Base-by-base conservation (phyloP, 2,113 vertebrate species). In the Zootoca vivipara region DNA sequence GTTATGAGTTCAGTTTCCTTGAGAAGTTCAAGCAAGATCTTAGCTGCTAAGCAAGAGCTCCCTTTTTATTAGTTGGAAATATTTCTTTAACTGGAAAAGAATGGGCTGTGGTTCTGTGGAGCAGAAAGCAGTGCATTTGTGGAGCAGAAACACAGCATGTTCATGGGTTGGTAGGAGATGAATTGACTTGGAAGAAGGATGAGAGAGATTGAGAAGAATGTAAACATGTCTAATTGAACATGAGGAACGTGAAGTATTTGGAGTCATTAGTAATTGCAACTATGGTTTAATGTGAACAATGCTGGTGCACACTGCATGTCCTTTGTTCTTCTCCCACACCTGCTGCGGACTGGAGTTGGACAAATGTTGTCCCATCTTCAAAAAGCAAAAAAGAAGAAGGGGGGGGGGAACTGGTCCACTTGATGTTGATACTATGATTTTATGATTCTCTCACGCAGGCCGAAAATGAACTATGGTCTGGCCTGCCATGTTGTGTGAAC, bases 51-150 rank as follows among this genome's bases (percentile, higher is more conserved):
- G 15, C 26, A 42, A 65, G 13, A 20, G 86, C 4, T 0, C 30
- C 64, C 18, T 72, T 52, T 83, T 52, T 58, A 58, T 0, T 3
- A 83, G 86, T 64, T 92, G 91, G 84, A 91, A 95, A 92, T 67
- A 0, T 24, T 91, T 89, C 18, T 78, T 94, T 93, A 87, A 89
- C 82, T 35, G 82, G 42, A 85, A 82, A 94, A 94, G 77, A 94
- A 91, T 85, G 87, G 5, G 0, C 62, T 69, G 87, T 90, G 86
- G 81, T 90, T 93, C 82, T 85, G 87, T 0, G 40, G 78, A 92
- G 75, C 24, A 90, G 20, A 0, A 0, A 79, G 35, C 30, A 22
- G 74, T 1, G 82, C 72, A 46, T 92, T 7, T 9, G 85, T 90
- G 87, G 62, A 81, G 52, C 0, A 18, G 86, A 85, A 70, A 82